Percentiles rank a stretch among this genome's conserved stretches.
Evolutionary conservation across 2,888 invertebrate species (phyloP).

Genomic region (Dione juno): DNA sequence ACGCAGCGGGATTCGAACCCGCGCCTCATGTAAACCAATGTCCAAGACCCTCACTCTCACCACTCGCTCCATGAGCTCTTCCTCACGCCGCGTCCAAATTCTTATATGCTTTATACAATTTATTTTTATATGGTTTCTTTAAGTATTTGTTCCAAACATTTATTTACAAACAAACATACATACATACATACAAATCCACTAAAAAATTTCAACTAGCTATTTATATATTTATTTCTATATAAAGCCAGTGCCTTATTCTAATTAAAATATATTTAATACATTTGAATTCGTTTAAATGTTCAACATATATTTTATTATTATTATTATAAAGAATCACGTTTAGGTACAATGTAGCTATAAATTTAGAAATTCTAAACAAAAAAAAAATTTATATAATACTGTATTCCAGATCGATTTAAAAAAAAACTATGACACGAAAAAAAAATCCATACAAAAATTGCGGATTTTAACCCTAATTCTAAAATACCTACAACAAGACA

Average conservation of each 20-base stretch:
- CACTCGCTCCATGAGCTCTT: no score
- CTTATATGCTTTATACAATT: no score
- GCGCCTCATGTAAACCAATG: no score
- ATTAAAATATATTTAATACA: neutral
- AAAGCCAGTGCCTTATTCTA: conserved; percentile 10
- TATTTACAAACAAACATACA: neutral
- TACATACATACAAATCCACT: neutral
- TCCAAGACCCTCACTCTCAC: no score
- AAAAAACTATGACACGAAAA: neutral
- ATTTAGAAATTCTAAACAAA: neutral
- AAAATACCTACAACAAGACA: conserved; percentile 2
- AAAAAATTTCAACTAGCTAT: conserved; percentile 6
- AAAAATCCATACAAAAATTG: neutral
- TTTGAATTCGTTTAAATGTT: neutral
- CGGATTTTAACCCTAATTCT: neutral
- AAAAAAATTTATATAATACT: neutral
- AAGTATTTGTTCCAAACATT: neutral
- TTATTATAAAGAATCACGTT: neutral
- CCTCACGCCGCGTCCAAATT: no score
- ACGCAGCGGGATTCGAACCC: no score
- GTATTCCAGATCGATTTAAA: neutral
- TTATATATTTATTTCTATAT: conserved; percentile 9
- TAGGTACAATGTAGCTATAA: conserved; percentile 11
- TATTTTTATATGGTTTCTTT: no score
- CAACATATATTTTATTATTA: neutral